phyloP scores from a whole-genome alignment of 2,797 vertebrate genomes.

The Neosalanx taihuensis region DNA sequence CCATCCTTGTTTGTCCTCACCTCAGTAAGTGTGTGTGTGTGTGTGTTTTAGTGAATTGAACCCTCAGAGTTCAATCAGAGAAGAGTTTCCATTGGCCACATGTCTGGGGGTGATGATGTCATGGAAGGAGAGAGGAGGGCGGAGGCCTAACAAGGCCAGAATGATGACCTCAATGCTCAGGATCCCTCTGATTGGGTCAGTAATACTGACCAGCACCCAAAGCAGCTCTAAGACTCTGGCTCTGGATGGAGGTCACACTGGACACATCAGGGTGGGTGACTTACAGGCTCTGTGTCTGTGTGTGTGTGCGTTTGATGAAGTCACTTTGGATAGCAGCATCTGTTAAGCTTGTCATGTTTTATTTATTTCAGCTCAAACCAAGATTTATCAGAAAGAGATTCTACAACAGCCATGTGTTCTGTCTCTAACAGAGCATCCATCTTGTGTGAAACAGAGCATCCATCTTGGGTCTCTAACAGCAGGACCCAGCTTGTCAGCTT shows the following conservation, averaged over 20 bases:
- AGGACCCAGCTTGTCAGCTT: too few species aligned
- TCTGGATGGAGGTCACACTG: too few species aligned
- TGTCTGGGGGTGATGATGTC: slow-evolving; percentile 41
- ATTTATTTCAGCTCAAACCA: too few species aligned
- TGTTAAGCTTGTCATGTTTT: too few species aligned
- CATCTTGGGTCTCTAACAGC: too few species aligned
- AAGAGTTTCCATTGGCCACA: slow-evolving; percentile 34
- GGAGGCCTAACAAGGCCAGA: not conserved
- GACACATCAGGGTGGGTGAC: too few species aligned
- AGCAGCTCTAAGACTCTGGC: too few species aligned
- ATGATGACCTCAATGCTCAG: not conserved
- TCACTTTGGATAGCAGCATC: not conserved
- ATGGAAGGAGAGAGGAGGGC: slow-evolving; percentile 22
- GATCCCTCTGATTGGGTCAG: not conserved
- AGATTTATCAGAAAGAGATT: too few species aligned
- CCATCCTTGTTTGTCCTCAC: not conserved
- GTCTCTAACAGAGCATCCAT: not conserved
- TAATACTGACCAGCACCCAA: too few species aligned
- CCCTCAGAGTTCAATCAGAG: not conserved
- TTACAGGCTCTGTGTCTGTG: not conserved
- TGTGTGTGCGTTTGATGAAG: not conserved
- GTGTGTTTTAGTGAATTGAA: not conserved
- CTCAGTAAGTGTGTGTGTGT: not conserved
- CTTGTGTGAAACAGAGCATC: too few species aligned
- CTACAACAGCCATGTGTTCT: too few species aligned